Evolutionary conservation across 2,113 vertebrate genomes (phyloP).

Genomic region (Capricornis sumatraensis): DNA sequence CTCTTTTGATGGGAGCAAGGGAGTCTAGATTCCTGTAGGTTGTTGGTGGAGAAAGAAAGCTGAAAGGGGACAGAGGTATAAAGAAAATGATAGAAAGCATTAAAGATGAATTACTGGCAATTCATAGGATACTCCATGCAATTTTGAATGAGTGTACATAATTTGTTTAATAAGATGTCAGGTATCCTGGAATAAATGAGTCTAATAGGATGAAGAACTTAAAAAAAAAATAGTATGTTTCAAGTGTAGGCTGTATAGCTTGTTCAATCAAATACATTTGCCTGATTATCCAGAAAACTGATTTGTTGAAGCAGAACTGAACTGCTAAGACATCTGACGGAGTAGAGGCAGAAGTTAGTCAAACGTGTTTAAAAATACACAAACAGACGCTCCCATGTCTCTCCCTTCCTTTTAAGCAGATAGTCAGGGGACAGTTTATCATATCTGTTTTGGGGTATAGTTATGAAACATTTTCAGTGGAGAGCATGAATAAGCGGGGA

Average conservation of each 20-base stretch:
- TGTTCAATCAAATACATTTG: background rate
- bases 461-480: slow-evolving; percentile 65
- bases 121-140: no score
- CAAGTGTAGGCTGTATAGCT: background rate
- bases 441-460: slow-evolving; percentile 57
- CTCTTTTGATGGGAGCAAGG: background rate
- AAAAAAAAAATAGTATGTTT: background rate
- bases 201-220: background rate
- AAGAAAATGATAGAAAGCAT: background rate
- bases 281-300: background rate
- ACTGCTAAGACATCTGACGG: background rate
- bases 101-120: background rate
- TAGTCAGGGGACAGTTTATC: slow-evolving; percentile 52
- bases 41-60: background rate
- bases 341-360: slow-evolving; percentile 38
- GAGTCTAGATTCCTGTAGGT: background rate
- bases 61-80: background rate
- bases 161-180: background rate
- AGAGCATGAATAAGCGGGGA: slow-evolving; percentile 45
- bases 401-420: slow-evolving; percentile 49
- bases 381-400: background rate
- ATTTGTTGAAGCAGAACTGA: slow-evolving; percentile 24
- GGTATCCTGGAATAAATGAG: background rate
- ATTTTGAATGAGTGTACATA: background rate
- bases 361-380: background rate